Conservation (phyloP, 2,888 invertebrate species). For the Hypolimnas misippus region DNA sequence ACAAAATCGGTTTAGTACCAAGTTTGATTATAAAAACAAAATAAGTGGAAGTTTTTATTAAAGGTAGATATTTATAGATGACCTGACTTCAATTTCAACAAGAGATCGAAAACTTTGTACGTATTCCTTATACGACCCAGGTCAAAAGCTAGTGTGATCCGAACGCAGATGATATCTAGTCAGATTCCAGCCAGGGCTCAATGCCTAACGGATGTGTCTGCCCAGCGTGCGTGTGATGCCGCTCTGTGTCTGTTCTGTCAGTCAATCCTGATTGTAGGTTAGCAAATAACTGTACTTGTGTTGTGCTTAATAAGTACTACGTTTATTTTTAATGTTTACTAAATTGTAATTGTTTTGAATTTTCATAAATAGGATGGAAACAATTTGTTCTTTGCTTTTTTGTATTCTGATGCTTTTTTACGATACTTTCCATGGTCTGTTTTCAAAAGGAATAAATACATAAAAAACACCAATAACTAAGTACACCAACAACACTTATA, state of each 20-base stretch:
- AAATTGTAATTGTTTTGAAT: neutral
- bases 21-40: no score
- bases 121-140: constrained; percentile 19
- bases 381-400: neutral
- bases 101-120: no score
- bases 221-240: constrained; percentile 28
- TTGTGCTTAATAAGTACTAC: neutral
- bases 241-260: constrained; percentile 36
- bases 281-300: constrained; percentile 29
- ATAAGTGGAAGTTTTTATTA: no score
- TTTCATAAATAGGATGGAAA: no score
- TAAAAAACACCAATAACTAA: no score
- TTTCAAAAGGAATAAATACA: no score
- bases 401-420: constrained; percentile 1
- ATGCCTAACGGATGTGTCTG: constrained; percentile 75
- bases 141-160: constrained; percentile 33
- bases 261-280: constrained; percentile 35
- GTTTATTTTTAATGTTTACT: constrained; percentile 9
- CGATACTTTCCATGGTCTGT: no score
- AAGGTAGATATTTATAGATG: no score
- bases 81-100: no score
- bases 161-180: constrained; percentile 70
- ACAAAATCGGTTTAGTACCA: no score
- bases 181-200: constrained; percentile 68
- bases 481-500: no score